Evolutionary conservation across 2,888 invertebrate genomes (phyloP).

Genomic region (Parnassius smintheus): DNA sequence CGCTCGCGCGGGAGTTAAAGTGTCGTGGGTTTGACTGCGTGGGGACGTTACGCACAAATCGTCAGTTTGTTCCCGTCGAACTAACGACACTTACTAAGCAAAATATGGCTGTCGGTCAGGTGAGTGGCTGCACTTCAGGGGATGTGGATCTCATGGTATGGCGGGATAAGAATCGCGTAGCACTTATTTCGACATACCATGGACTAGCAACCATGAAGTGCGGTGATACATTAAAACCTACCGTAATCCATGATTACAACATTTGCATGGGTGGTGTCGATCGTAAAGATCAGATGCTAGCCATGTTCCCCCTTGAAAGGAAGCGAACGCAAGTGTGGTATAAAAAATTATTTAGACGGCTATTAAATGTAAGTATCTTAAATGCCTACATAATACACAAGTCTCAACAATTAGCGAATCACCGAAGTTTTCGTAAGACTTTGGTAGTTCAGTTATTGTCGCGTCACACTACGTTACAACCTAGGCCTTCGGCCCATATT

Average conservation of each 20-base stretch:
- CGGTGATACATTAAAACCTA: too few relatives aligned
- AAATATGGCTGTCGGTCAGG: slow-evolving; percentile 29
- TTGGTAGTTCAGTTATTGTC: too few relatives aligned
- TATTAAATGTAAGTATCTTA: too few relatives aligned
- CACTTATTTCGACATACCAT: too few relatives aligned
- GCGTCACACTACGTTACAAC: too few relatives aligned
- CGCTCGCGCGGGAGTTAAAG: slow-evolving; percentile 36
- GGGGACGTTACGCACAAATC: slow-evolving; percentile 36
- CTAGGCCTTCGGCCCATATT: too few relatives aligned
- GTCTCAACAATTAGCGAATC: too few relatives aligned
- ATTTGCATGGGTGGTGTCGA: slow-evolving; percentile 32
- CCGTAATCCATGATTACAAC: too few relatives aligned
- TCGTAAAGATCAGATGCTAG: slow-evolving; percentile 30
- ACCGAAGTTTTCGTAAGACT: too few relatives aligned
- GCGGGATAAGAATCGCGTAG: too few relatives aligned
- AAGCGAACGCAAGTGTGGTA: slow-evolving; percentile 35
- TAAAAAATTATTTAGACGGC: not conserved
- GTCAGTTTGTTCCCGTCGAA: slow-evolving; percentile 33
- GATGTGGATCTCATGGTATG: slow-evolving; percentile 29
- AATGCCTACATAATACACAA: too few relatives aligned
- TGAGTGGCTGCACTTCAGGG: slow-evolving; percentile 29
- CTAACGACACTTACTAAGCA: slow-evolving; percentile 26
- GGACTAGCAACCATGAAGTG: too few relatives aligned
- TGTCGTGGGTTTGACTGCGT: slow-evolving; percentile 23
- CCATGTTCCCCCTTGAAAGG: slow-evolving; percentile 30